Base-by-base conservation (phyloP, 2,888 invertebrate genomes). In the Neuroscelio doddi region DNA sequence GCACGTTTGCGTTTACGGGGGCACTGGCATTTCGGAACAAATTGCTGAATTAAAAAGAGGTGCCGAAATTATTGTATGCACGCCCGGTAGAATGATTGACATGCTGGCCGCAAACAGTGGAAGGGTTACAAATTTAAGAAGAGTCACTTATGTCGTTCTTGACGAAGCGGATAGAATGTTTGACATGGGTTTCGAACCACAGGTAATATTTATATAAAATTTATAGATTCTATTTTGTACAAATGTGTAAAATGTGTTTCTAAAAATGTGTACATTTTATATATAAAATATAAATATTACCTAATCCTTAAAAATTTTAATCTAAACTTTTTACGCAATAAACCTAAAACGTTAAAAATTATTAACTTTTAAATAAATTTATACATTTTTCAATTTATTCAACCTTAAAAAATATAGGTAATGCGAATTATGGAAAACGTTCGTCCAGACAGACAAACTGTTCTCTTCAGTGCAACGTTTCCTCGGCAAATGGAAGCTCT, bases 101-200 rank as follows among this genome's bases (percentile, higher is more conserved):
- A 98, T 99, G 98, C 84, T 99, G 72, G 97, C 98, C 0, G 99
- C 98, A 0, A 99, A 99, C 84, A 96, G 94, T 39, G 98, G 98
- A 66, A 71, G 30, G 10, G 98, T 99, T 1, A 99, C 99, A 4
- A 99, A 99, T 86, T 87, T 99, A 62, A 89, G 95, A n/a, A 88
- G 99, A 34, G 96, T 97, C 32, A 98, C 98, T 0, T 99, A 98
- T 81, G 91, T 99, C 36, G 99, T 99, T 0, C 86, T 99, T 29
- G 99, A 99, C 84, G 99, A 99, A 85, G 99, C 99, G 0, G 99
- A 99, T 85, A 88, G 99, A 34, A 99, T 99, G 99, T 99, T 99
- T 83, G 99, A 99, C 83, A 98, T 99, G 97, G 98, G 98, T 12
- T 99, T 99, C 82, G 99, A 99, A 85, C 97, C 97, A 0, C 97